Base-by-base conservation (phyloP, 2,797 vertebrate species). In the Cottoperca gobio region DNA sequence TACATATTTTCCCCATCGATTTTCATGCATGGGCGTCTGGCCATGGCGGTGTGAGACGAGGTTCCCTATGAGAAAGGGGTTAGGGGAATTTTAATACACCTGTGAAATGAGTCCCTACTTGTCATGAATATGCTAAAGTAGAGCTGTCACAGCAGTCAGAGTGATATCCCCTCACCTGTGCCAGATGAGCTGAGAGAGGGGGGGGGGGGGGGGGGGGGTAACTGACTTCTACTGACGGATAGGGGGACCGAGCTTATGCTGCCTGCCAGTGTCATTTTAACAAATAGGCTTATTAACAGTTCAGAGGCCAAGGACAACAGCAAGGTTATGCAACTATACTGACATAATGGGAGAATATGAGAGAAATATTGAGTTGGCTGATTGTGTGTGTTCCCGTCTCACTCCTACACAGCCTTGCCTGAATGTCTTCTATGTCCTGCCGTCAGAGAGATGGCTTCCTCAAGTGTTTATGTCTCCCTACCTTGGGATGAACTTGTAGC, bases 1-100 rank as follows among this genome's bases (percentile, higher is more conserved):
- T 96, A 96, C 95, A 96, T 96, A 95, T 97, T 97, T 96, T 90
- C 95, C 96, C 94, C 96, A 96, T 97, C 95, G 96, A 97, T 97
- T 97, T 97, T 96, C 94, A 94, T 91, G 93, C 93, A 95, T 95
- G 95, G 95, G 91, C 95, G 94, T 95, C 97, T 95, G 94, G 95
- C 95, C 91, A 92, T 92, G 92, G 93, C 95, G 87, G 93, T 92
- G 92, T 84, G 95, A 95, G 95, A 95, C 94, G 95, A 94, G 94
- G 92, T 94, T 95, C 91, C 94, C 95, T 94, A 76, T 85, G 91
- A 93, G 90, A 96, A 95, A 96, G 95, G 94, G 96, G 95, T 96
- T 95, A 96, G 96, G 95, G 95, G 94, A 96, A 96, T 96, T 97
- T 97, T 97, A 97, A 97, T 97, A 97, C 96, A 97, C 96, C 96